phyloP scores from a whole-genome alignment of 2,797 vertebrate species.

The Vultur gryphus region DNA sequence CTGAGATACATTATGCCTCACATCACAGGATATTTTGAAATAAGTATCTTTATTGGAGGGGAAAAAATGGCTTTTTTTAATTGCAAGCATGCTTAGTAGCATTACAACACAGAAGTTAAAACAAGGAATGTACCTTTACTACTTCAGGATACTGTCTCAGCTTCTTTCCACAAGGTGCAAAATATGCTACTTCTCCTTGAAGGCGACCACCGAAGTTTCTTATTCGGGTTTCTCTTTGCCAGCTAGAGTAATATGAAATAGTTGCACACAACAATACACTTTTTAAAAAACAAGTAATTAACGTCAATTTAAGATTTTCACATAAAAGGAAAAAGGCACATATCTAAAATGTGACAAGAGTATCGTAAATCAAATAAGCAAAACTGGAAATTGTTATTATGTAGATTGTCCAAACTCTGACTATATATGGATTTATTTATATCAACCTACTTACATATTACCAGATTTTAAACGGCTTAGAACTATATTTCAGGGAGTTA shows the following conservation, averaged over 20 bases:
- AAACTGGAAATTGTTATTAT: neutral
- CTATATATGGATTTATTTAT: neutral
- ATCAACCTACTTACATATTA: neutral
- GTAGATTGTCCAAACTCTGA: neutral
- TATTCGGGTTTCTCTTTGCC: slow-evolving; percentile 93
- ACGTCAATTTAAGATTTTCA: neutral
- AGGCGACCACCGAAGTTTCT: slow-evolving; percentile 84
- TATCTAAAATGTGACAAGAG: neutral
- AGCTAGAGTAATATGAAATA: slow-evolving; percentile 76
- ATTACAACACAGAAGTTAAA: neutral
- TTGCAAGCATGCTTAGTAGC: slow-evolving; percentile 31
- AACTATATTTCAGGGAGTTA: neutral
- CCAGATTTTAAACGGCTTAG: neutral
- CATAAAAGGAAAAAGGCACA: neutral
- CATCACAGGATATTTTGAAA: slow-evolving; percentile 53
- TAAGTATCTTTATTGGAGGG: slow-evolving; percentile 57
- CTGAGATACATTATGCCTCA: slow-evolving; percentile 43
- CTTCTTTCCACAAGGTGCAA: slow-evolving; percentile 94
- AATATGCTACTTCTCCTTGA: slow-evolving; percentile 92
- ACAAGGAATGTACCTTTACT: slow-evolving; percentile 83
- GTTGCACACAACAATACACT: slow-evolving; percentile 36
- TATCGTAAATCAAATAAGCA: neutral
- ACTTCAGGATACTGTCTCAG: slow-evolving; percentile 93
- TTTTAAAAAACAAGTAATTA: neutral
- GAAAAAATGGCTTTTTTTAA: neutral